A percentile compares a stretch with the other conserved stretches of the same genome.
Conservation (phyloP, 2,113 vertebrate genomes). For the Willisornis vidua region DNA sequence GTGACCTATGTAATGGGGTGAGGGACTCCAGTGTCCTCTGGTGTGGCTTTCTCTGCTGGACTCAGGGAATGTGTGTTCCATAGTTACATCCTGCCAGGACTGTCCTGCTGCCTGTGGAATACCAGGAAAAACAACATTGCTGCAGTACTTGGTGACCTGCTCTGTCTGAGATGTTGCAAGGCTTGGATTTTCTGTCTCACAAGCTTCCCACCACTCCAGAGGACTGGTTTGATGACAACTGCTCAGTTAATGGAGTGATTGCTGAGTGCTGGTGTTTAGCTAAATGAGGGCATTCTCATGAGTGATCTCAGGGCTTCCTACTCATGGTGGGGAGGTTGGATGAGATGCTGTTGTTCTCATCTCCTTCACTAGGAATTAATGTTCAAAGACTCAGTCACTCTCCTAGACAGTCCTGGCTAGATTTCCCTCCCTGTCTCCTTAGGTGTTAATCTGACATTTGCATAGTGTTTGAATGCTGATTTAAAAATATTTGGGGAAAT, state of each 20-base stretch:
- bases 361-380: neutral
- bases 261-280: neutral
- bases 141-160: neutral
- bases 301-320: neutral
- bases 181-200: neutral
- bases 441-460: neutral
- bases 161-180: neutral
- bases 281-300: neutral
- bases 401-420: neutral
- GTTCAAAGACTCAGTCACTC: neutral
- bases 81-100: neutral
- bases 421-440: neutral
- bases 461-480: neutral
- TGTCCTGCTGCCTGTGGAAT: neutral
- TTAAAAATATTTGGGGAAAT: slow-evolving; percentile 47
- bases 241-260: neutral
- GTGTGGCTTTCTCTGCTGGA: slow-evolving; percentile 3
- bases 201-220: neutral
- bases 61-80: neutral
- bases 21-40: neutral
- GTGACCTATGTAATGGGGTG: neutral
- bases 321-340: neutral
- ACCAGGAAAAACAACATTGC: neutral
- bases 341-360: neutral
- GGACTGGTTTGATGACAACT: neutral